Evolutionary conservation across 2,113 vertebrate genomes (phyloP).

Genomic region (Mionectes macconnelli): DNA sequence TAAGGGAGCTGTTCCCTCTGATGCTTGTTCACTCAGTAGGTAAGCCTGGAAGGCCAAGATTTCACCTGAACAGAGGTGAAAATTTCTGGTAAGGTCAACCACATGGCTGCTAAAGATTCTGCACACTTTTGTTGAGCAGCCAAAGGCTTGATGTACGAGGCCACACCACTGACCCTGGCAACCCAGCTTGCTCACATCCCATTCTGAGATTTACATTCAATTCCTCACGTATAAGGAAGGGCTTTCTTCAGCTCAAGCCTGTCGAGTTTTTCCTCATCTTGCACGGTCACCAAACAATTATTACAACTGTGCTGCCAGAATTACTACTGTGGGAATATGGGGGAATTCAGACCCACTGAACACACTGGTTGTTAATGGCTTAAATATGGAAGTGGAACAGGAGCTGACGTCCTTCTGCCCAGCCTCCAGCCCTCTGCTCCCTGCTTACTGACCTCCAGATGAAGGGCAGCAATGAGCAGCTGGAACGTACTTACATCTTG

Average conservation of each 20-base stretch:
- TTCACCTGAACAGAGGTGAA: not conserved
- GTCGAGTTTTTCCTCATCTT: not conserved
- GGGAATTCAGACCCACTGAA: not conserved
- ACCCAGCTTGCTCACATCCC: not conserved
- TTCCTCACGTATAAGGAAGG: not conserved
- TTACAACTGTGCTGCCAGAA: not conserved
- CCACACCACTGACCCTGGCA: not conserved
- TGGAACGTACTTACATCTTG: not conserved
- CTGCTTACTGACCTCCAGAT: not conserved
- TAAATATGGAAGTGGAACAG: not conserved
- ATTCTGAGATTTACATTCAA: fast-evolving
- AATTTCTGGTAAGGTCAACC: not conserved
- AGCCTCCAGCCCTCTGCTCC: not conserved
- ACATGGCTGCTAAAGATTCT: not conserved
- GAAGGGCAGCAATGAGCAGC: not conserved
- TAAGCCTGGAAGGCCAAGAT: not conserved
- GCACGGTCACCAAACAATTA: not conserved
- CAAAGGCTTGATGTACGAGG: not conserved
- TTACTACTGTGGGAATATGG: not conserved
- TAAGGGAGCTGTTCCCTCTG: not conserved
- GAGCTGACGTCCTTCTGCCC: not conserved
- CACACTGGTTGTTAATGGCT: not conserved
- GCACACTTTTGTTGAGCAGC: not conserved
- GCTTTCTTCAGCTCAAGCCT: not conserved
- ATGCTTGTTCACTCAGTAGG: not conserved